A percentile compares a stretch with the other conserved stretches of the same genome.
These are phyloP conservation scores for Desoria tigrina DNA, from an alignment of 2,888 invertebrate genomes.

Conservation along the genomic window DNA sequence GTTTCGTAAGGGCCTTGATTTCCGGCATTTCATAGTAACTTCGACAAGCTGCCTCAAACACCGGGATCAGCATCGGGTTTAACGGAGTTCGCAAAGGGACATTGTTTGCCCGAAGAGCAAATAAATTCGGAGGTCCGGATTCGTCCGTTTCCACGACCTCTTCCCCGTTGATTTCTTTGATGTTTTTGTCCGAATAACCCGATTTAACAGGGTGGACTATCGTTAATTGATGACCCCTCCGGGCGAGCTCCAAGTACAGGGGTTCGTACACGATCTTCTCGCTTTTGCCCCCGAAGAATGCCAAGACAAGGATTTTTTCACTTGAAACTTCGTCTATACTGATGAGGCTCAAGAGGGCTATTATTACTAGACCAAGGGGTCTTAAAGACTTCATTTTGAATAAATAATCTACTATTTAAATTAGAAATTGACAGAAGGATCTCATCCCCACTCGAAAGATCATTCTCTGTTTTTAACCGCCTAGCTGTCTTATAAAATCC, in stretches of 20 bases:
- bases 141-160: constrained; percentile 16
- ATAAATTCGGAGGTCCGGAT: background rate
- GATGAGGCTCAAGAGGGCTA: background rate
- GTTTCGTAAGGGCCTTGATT: constrained; percentile 20
- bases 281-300: constrained; percentile 43
- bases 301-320: constrained; percentile 35
- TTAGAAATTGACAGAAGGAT: too few relatives aligned
- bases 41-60: constrained; percentile 27
- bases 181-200: constrained; percentile 54
- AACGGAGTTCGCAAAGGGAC: background rate
- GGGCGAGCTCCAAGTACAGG: constrained; percentile 51
- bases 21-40: constrained; percentile 28
- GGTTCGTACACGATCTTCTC: constrained; percentile 59
- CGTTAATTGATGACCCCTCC: constrained; percentile 54
- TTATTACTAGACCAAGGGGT: background rate
- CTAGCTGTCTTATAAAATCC: background rate
- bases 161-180: constrained; percentile 46
- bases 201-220: constrained; percentile 30
- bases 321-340: background rate
- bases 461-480: background rate
- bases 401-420: too few relatives aligned
- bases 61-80: background rate
- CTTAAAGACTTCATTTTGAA: background rate
- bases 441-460: background rate
- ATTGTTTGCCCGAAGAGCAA: background rate